phyloP scores from a whole-genome alignment of 2,888 invertebrate species.

The Mythimna albipuncta region DNA sequence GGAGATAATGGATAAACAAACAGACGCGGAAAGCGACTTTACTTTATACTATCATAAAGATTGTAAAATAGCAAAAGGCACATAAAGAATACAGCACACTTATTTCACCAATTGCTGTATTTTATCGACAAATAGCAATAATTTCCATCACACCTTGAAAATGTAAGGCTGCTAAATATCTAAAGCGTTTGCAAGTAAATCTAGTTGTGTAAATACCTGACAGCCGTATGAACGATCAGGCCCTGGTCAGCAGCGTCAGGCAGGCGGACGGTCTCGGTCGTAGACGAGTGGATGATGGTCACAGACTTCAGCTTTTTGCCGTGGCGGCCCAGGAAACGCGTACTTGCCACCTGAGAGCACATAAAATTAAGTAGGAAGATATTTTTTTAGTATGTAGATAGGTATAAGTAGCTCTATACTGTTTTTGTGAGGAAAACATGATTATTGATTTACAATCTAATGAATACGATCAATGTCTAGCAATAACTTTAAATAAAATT shows the following conservation, averaged over 20 bases:
- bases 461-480: not conserved
- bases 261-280: slow-evolving; percentile 96
- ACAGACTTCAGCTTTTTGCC: slow-evolving; percentile 96
- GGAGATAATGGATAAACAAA: too few species aligned
- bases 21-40: not conserved
- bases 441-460: not conserved
- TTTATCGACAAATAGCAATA: slow-evolving; percentile 3
- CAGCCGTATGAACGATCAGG: slow-evolving; percentile 96
- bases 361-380: not conserved
- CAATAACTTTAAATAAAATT: slow-evolving; percentile 1
- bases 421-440: not conserved
- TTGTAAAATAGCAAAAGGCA: slow-evolving; percentile 3
- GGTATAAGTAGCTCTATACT: slow-evolving; percentile 8
- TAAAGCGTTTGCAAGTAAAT: not conserved
- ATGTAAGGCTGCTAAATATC: not conserved
- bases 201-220: slow-evolving; percentile 84
- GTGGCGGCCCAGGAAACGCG: slow-evolving; percentile 95
- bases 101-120: not conserved
- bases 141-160: slow-evolving; percentile 6
- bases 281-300: slow-evolving; percentile 97
- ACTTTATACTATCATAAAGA: too few species aligned
- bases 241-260: slow-evolving; percentile 94
- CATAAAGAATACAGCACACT: slow-evolving; percentile 1
- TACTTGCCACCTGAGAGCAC: slow-evolving; percentile 93
- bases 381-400: not conserved